Evolutionary conservation across 1,140 invertebrate species (phyloP), one percentile per base, ranked within the genome.

Genomic region (Nomia melanderi): DNA sequence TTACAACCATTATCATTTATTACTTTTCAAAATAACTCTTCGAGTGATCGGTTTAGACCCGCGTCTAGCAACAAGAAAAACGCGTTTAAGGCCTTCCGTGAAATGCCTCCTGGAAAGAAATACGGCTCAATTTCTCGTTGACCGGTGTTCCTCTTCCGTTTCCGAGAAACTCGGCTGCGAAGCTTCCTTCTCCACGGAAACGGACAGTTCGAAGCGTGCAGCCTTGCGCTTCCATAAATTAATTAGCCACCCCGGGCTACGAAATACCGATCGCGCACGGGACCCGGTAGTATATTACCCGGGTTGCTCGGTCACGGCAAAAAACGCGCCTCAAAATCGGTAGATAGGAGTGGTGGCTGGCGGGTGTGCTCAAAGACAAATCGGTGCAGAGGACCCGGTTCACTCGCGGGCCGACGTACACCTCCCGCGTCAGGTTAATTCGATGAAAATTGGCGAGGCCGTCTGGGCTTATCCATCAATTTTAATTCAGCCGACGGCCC

Each of bases 391-490:
- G 65, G 59, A 59, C 23, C 23, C 50, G 41, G 57, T 59, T 50
- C 36, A 62, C 71, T 79, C 23, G 56, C 59, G 79, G 76, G 54
- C 66, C 12, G 78, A 78, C 78, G 67, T 53, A 20, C 50, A 20
- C 66, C 11, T 1, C 33, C 36, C 25, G 14, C 9, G 33, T 20
- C n/a, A 36, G 64, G 69, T 79, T 82, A 85, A 82, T 85, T 78
- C 60, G 78, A 81, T 56, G 75, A 83, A 85, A 85, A 77, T 82
- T 73, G 78, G n/a, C 83, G 63, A 81, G 69, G 73, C 65, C 36
- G 81, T 83, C 79, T 81, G 76, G 56, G 56, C 64, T 82, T 82
- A 83, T 83, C 75, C 69, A 82, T 83, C 77, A 72, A 82, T 85
- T 86, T 82, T 86, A 86, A 82, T 85, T 82, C 77, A 80, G 63